A percentile compares a stretch with the other conserved stretches of the same genome.
phyloP scores from a whole-genome alignment of 2,113 vertebrate species.

The Oceanites oceanicus region DNA sequence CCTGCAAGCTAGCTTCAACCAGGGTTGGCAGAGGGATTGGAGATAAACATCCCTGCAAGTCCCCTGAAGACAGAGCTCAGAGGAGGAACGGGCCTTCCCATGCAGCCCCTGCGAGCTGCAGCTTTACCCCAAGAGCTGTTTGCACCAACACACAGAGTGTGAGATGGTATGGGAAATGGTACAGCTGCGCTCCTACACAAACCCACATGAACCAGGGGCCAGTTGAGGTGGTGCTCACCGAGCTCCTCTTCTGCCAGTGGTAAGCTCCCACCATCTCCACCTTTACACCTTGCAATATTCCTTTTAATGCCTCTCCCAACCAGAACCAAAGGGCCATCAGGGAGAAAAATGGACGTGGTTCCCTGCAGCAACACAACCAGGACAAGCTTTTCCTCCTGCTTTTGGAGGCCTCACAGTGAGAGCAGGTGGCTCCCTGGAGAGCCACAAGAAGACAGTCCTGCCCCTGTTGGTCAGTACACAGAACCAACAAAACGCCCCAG shows the following conservation, averaged over 20 bases:
- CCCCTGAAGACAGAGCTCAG: background rate
- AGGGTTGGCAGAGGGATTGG: fast-evolving
- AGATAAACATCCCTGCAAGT: background rate
- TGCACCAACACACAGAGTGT: fast-evolving
- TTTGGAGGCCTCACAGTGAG: fast-evolving
- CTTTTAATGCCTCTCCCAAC: background rate
- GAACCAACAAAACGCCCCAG: no score
- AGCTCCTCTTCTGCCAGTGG: background rate
- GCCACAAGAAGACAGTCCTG: background rate
- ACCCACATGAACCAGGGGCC: background rate
- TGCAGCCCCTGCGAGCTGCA: background rate
- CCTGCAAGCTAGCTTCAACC: background rate
- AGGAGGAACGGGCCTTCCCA: background rate
- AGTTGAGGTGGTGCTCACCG: background rate
- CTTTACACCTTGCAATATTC: background rate
- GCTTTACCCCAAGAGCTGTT: background rate
- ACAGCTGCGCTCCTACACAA: background rate
- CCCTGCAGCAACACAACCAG: background rate
- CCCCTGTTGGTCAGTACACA: fast-evolving
- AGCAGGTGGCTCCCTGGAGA: background rate
- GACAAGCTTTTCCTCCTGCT: background rate
- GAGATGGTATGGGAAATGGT: fast-evolving
- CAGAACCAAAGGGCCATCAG: background rate
- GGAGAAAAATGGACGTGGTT: background rate
- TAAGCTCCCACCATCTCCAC: background rate